These are phyloP conservation scores for Eupeodes latifasciatus DNA, from an alignment of 2,888 invertebrate genomes.

Conservation along the genomic window DNA sequence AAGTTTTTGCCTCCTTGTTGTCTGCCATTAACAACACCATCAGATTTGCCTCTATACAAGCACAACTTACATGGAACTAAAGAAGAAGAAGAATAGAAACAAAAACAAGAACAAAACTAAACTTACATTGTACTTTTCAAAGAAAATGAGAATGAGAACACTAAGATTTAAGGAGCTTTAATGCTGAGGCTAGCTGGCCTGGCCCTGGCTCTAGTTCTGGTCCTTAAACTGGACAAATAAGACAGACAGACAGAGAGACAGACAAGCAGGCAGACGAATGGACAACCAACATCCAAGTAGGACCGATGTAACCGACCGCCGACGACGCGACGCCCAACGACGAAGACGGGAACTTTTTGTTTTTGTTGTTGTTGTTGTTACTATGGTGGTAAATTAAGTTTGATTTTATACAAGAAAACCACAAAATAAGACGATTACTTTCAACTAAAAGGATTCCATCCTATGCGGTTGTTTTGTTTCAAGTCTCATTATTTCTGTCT, in stretches of 20 bases:
- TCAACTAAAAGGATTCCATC: constrained; percentile 11
- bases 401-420: constrained; percentile 4
- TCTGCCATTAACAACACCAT: constrained; percentile 47
- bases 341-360: background rate
- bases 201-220: background rate
- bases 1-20: constrained; percentile 49
- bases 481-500: constrained; percentile 1
- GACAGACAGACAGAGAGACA: background rate
- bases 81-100: background rate
- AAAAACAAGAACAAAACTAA: background rate
- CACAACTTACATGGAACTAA: background rate
- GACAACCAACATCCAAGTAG: background rate
- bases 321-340: background rate
- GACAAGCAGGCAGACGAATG: background rate
- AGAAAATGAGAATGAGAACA: constrained; percentile 20
- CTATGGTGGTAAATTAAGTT: background rate
- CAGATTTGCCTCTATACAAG: constrained; percentile 10
- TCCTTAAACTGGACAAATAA: background rate
- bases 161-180: constrained; percentile 6
- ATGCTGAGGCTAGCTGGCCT: background rate
- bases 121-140: constrained; percentile 10
- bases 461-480: constrained; percentile 19
- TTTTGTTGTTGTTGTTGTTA: constrained; percentile 1
- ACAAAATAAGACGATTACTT: constrained; percentile 31
- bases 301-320: background rate